Percentiles rank a stretch among this genome's conserved stretches.
Evolutionary conservation across 2,888 invertebrate genomes (phyloP).

Genomic region (Sarcophaga rosellei): DNA sequence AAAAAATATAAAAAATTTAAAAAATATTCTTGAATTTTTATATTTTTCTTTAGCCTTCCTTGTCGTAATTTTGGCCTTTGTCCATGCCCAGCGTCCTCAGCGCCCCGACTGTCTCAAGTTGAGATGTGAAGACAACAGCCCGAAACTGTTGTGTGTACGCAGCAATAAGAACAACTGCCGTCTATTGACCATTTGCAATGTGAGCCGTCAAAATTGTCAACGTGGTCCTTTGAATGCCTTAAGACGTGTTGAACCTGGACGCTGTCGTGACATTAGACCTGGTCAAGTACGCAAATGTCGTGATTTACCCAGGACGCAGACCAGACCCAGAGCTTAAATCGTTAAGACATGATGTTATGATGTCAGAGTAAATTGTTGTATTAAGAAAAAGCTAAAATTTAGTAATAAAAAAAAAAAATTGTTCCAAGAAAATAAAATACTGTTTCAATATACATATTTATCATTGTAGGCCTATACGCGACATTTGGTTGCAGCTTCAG

Average conservation of each 20-base stretch:
- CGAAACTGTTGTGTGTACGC: slow-evolving; percentile 70
- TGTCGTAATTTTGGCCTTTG: slow-evolving; percentile 63
- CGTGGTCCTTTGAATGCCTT: slow-evolving; percentile 47
- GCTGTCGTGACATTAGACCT: slow-evolving; percentile 56
- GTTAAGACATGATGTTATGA: too few species aligned
- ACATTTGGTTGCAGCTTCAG: too few species aligned
- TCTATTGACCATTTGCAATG: slow-evolving; percentile 72
- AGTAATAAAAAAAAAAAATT: too few species aligned
- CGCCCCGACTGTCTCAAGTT: slow-evolving; percentile 26
- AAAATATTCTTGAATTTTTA: too few species aligned
- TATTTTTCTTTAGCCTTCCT: too few species aligned
- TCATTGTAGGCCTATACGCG: too few species aligned
- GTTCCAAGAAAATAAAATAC: too few species aligned
- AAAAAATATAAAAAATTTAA: too few species aligned
- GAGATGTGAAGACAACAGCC: slow-evolving; percentile 50
- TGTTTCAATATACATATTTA: too few species aligned
- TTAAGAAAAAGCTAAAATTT: too few species aligned
- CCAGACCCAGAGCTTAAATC: too few species aligned
- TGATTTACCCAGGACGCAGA: not conserved
- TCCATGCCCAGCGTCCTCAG: slow-evolving; percentile 29
- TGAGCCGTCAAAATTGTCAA: slow-evolving; percentile 70
- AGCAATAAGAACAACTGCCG: slow-evolving; percentile 63
- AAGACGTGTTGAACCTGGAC: not conserved
- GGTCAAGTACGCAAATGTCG: slow-evolving; percentile 65
- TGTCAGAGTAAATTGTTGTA: too few species aligned